Evolutionary conservation across 2,113 vertebrate species (phyloP), one percentile per base, ranked within the genome.

Genomic region (Nothoprocta perdicaria): DNA sequence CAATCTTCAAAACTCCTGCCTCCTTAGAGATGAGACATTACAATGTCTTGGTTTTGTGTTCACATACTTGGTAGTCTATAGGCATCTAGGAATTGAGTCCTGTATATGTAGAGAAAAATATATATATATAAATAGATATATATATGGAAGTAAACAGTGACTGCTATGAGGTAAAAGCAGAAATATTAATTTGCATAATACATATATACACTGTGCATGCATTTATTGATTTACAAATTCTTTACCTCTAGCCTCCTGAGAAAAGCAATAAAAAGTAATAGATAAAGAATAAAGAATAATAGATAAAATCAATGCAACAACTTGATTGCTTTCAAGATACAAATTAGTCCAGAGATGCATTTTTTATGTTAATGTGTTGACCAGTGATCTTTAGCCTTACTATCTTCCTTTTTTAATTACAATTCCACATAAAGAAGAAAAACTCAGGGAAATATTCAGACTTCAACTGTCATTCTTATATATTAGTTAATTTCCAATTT

Each of bases 251-350:
- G 22, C 7, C 5, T 78, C 88, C 53, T 48, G 21, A 4, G 62
- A 79, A 92, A 86, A 86, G 16, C n/a, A 33, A 21, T 40, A 61
- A 63, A 38, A 89, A 95, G 69, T 80, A 86, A 84, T 40, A 43
- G 9, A 38, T 38, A 38, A 38, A 38, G 35, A 38, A 38, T 38
- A 76, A 86, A 61, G 77, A 71, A 84, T 71, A 86, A 68, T 15
- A 71, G 31, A 6, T 50, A 84, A 74, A 92, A 94, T 74, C 79
- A 84, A 58, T 3, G 0, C 43, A 87, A 60, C 80, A 61, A 81
- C n/a, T 53, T 88, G 29, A 41, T 84, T 86, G 10, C 13, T 43
- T 91, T 93, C 23, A 45, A 84, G 41, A 89, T 72, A 43, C 2
- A 6, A 67, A 67, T 71, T 69, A 81, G 19, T 46, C 21, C 40